phyloP scores from a whole-genome alignment of 2,113 vertebrate genomes.

The Halcyon malimbica region DNA sequence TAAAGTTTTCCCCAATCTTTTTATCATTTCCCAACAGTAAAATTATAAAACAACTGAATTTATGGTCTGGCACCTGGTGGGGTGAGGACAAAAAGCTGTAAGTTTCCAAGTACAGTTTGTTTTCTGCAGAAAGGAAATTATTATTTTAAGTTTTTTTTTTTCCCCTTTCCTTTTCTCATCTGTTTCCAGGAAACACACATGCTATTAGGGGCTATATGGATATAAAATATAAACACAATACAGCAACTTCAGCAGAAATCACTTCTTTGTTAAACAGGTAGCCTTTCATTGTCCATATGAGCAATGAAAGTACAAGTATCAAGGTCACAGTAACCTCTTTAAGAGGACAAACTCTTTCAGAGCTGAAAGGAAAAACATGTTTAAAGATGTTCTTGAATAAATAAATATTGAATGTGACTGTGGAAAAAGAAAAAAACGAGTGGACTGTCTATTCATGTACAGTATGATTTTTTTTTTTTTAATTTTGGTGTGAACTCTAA shows the following conservation, averaged over 20 bases:
- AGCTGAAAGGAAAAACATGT: neutral
- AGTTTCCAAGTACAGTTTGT: neutral
- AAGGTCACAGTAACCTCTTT: neutral
- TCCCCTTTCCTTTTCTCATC: neutral
- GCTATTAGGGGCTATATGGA: neutral
- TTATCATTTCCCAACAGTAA: neutral
- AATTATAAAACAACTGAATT: neutral
- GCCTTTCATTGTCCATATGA: neutral
- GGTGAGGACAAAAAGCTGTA: neutral
- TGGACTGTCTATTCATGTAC: neutral
- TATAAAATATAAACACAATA: constrained; percentile 3
- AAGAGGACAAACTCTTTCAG: neutral
- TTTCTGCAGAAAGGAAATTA: neutral
- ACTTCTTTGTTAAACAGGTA: neutral
- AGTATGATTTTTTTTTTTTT: neutral
- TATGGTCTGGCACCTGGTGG: neutral
- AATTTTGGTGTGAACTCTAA: neutral
- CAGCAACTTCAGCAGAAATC: constrained; percentile 2
- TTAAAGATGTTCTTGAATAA: neutral
- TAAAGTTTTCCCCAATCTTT: neutral
- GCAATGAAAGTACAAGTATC: neutral
- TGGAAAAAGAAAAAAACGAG: neutral
- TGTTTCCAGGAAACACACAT: constrained; percentile 36
- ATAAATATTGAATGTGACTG: neutral
- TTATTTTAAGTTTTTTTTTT: neutral